Conservation (phyloP, 2,888 invertebrate species). For the Lithosia quadra region DNA sequence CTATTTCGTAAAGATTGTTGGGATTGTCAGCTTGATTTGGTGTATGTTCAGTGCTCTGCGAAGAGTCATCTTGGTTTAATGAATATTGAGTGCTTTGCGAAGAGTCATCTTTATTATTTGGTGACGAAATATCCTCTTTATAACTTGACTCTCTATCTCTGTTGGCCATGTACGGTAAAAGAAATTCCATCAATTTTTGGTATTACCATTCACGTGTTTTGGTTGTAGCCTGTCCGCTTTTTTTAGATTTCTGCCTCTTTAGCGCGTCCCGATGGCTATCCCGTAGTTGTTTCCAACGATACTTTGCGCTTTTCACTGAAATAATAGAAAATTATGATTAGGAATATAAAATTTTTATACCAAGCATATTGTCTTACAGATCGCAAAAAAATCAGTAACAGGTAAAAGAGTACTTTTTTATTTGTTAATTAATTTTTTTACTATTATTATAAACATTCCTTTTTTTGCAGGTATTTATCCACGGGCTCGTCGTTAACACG, state of each 20-base stretch:
- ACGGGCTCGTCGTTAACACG: slow-evolving; percentile 28
- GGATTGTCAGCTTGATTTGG: slow-evolving; percentile 9
- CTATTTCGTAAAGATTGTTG: slow-evolving; percentile 15
- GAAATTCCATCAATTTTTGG: slow-evolving; percentile 31
- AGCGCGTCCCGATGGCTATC: slow-evolving; percentile 26
- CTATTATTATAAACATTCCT: slow-evolving; percentile 6
- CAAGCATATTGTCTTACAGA: too few species aligned
- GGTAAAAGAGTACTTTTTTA: slow-evolving; percentile 15
- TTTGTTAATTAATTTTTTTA: slow-evolving; percentile 10
- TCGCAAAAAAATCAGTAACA: slow-evolving; percentile 22
- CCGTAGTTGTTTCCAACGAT: slow-evolving; percentile 23
- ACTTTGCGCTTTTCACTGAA: slow-evolving; percentile 33
- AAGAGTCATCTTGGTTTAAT: slow-evolving; percentile 14
- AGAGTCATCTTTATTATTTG: slow-evolving; percentile 27
- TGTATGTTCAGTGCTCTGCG: slow-evolving; percentile 12
- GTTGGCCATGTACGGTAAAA: slow-evolving; percentile 35
- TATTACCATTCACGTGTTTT: slow-evolving; percentile 32
- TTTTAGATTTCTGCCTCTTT: slow-evolving; percentile 23
- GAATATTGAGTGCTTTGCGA: slow-evolving; percentile 12
- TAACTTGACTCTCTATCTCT: slow-evolving; percentile 34
- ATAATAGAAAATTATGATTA: slow-evolving; percentile 20
- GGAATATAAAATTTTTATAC: too few species aligned
- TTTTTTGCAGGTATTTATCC: slow-evolving; percentile 39
- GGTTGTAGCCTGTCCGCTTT: slow-evolving; percentile 30
- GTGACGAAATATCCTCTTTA: slow-evolving; percentile 21